phyloP scores from a whole-genome alignment of 2,888 invertebrate genomes.

The Smittia aterrima region DNA sequence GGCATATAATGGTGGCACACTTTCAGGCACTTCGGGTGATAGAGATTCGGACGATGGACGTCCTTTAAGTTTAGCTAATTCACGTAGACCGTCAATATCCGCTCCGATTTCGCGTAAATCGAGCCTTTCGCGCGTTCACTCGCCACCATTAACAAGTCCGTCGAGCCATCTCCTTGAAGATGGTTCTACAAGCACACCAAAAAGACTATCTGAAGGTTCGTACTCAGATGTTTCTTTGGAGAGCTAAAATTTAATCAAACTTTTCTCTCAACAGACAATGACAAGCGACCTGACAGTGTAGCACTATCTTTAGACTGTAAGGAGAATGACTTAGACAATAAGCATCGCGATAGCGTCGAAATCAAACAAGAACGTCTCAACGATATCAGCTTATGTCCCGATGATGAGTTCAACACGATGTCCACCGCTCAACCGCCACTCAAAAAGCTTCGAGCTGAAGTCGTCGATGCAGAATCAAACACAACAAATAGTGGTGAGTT shows the following conservation, averaged over 20 bases:
- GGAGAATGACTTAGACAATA: constrained; percentile 51
- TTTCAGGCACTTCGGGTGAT: constrained; percentile 62
- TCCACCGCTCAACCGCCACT: constrained; percentile 55
- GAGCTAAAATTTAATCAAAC: background rate
- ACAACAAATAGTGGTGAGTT: constrained; percentile 86
- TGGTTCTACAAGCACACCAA: constrained; percentile 79
- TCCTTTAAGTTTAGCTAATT: constrained; percentile 70
- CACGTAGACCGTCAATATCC: constrained; percentile 68
- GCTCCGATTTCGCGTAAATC: constrained; percentile 62
- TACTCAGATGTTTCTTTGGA: background rate
- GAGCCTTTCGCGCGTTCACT: constrained; percentile 63
- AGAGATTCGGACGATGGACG: constrained; percentile 75
- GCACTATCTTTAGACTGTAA: constrained; percentile 41
- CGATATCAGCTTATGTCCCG: constrained; percentile 64
- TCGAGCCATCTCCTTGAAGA: constrained; percentile 71
- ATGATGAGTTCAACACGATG: constrained; percentile 52
- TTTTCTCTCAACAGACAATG: constrained; percentile 52
- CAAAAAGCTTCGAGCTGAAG: constrained; percentile 76
- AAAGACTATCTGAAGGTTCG: constrained; percentile 63
- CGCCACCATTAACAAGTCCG: constrained; percentile 71
- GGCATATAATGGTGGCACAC: constrained; percentile 43
- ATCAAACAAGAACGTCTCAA: constrained; percentile 66
- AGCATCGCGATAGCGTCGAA: constrained; percentile 50
- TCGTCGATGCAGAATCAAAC: constrained; percentile 85
- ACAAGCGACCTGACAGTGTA: constrained; percentile 48